A percentile compares a stretch with the other conserved stretches of the same genome.
Evolutionary conservation across 2,113 vertebrate species (phyloP).

Genomic region (Hypanus sabinus): DNA sequence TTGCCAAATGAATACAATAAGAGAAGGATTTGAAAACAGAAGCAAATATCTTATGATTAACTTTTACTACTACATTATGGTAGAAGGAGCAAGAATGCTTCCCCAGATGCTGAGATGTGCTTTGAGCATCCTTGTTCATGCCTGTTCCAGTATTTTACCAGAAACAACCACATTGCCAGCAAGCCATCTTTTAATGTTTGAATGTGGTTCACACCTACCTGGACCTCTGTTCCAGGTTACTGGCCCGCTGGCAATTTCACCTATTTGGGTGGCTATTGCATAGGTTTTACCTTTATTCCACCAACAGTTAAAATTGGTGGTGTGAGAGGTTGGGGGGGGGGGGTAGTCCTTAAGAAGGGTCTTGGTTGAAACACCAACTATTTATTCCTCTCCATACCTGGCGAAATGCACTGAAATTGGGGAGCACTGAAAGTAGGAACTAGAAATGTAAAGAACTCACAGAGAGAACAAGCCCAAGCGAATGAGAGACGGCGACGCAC

Average conservation of each 20-base stretch:
- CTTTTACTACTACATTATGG: background rate
- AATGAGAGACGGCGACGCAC: slow-evolving; percentile 64
- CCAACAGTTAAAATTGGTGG: background rate
- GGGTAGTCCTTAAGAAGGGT: too few species aligned
- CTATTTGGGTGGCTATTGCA: background rate
- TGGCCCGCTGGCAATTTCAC: background rate
- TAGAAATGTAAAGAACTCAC: slow-evolving; percentile 51
- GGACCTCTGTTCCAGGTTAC: background rate
- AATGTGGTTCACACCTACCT: background rate
- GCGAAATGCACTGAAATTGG: too few species aligned
- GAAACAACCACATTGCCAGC: too few species aligned
- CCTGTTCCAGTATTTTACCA: too few species aligned
- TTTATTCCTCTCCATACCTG: too few species aligned
- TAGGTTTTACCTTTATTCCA: background rate
- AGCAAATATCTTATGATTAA: background rate
- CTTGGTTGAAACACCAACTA: too few species aligned
- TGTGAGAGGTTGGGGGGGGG: too few species aligned
- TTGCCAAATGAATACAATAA: background rate
- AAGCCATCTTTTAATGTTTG: background rate
- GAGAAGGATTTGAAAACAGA: background rate
- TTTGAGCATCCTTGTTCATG: background rate
- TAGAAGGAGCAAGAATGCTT: background rate
- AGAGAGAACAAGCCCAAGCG: slow-evolving; percentile 65
- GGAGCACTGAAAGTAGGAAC: background rate
- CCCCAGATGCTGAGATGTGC: background rate